phyloP scores from a whole-genome alignment of 30 jellyfish, hydroid and myxozoan species.

The Chrysaora quinquecirrha region DNA sequence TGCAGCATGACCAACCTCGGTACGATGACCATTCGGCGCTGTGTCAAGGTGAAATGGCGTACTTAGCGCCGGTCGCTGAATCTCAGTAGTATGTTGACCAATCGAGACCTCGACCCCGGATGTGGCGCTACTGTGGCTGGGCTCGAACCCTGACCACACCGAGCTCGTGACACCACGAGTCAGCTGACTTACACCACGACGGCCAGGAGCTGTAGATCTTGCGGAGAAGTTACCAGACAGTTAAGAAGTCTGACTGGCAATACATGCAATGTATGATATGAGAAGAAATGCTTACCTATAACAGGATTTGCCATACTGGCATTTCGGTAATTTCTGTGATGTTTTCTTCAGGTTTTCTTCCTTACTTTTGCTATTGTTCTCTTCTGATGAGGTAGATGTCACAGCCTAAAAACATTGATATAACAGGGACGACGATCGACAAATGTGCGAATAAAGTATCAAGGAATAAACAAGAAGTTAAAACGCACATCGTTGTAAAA shows the following conservation, averaged over 20 bases:
- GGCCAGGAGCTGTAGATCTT: not conserved
- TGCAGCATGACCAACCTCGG: too few species aligned
- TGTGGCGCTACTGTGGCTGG: too few species aligned
- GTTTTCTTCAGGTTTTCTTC: not conserved
- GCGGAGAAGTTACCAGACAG: not conserved
- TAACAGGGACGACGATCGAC: not conserved
- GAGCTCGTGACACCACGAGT: too few species aligned
- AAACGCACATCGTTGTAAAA: not conserved
- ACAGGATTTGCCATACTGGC: slow-evolving; percentile 57
- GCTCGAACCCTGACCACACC: too few species aligned
- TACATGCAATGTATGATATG: not conserved
- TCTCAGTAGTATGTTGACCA: too few species aligned
- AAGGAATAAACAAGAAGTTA: not conserved
- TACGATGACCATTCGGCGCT: too few species aligned
- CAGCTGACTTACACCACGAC: too few species aligned
- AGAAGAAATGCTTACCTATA: slow-evolving; percentile 31
- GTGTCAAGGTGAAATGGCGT: too few species aligned
- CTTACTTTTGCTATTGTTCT: not conserved
- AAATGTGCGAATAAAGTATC: not conserved
- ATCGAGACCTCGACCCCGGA: too few species aligned
- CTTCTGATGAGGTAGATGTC: too few species aligned
- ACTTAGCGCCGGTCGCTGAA: too few species aligned
- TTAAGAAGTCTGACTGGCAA: not conserved
- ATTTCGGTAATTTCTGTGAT: slow-evolving; percentile 63
- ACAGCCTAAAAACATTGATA: too few species aligned